Base-by-base conservation (phyloP, 2,888 invertebrate species). In the Icerya purchasi region DNA sequence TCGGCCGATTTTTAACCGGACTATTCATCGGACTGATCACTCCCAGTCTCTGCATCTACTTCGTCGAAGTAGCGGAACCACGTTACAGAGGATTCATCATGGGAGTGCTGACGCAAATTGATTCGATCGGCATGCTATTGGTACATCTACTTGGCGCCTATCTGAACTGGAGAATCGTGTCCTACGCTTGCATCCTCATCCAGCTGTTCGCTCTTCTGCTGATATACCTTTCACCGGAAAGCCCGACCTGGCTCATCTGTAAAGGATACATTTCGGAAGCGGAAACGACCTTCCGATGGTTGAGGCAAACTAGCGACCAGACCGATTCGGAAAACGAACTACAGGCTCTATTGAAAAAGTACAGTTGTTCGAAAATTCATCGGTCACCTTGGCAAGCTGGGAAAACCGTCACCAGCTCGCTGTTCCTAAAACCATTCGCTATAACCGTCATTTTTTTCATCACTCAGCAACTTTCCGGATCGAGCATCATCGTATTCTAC, bases 401-500 rank as follows among this genome's bases (percentile, higher is more conserved):
- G 1, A 64, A 64, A 21, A 58, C 8, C 14, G 14, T 36, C 14
- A 8, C 14, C 14, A 36, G 64, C 10, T n/a, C n/a, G n/a, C n/a
- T n/a, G n/a, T 75, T 82, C 51, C 65, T 77, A 24, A 78, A 77
- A 65, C 81, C 82, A 0, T 68, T 82, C 24, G 67, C 75, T 1
- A 77, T 82, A 52, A 76, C 84, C 71, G 76, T 79, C 57, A 69
- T 78, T 1, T 79, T 83, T 65, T 83, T 84, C 66, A 72, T 79
- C 10, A 78, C 80, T 5, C 78, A 79, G 61, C 84, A 84, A 67
- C 78, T 84, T 66, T 79, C 82, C 3, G 84, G 84, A 1, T 78
- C 82, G 1, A 83, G 83, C 64, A 82, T 83, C 0, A 75, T 85
- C 1, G 78, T 80, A 1, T 84, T 83, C 63, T 84, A 84, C 68